Percentiles rank a stretch among this genome's conserved stretches.
Evolutionary conservation across 2,113 vertebrate genomes (phyloP).

Genomic region (Dipodomys ordii): DNA sequence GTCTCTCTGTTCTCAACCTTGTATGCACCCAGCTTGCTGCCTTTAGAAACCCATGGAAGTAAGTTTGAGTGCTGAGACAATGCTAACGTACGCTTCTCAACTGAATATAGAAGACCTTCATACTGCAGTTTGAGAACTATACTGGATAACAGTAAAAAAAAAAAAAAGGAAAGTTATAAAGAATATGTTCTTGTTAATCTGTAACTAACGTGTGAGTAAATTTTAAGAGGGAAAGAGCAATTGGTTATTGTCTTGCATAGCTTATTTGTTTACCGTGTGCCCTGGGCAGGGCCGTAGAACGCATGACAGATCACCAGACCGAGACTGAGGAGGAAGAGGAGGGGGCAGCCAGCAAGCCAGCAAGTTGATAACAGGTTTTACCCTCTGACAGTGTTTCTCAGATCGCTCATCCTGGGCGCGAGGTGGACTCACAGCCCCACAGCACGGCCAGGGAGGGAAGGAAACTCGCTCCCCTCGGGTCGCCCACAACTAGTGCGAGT

Average conservation of each 20-base stretch:
- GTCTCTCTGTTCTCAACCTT: background rate
- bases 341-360: background rate
- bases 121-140: background rate
- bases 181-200: background rate
- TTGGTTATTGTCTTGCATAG: background rate
- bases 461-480: background rate
- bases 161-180: background rate
- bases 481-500: background rate
- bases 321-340: background rate
- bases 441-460: background rate
- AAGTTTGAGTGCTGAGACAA: background rate
- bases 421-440: background rate
- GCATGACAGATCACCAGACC: conserved; percentile 19
- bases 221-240: background rate
- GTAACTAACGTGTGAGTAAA: conserved; percentile 4
- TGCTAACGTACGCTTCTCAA: conserved; percentile 25
- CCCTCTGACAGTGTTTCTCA: conserved; percentile 18
- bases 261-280: background rate
- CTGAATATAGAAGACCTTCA: conserved; percentile 7
- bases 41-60: background rate
- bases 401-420: background rate
- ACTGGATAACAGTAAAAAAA: background rate
- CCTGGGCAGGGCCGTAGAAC: background rate
- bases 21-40: background rate
- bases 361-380: conserved; percentile 43